Base-by-base conservation (phyloP, 64 coral and sea anemone species). In the Anthopleura sola region DNA sequence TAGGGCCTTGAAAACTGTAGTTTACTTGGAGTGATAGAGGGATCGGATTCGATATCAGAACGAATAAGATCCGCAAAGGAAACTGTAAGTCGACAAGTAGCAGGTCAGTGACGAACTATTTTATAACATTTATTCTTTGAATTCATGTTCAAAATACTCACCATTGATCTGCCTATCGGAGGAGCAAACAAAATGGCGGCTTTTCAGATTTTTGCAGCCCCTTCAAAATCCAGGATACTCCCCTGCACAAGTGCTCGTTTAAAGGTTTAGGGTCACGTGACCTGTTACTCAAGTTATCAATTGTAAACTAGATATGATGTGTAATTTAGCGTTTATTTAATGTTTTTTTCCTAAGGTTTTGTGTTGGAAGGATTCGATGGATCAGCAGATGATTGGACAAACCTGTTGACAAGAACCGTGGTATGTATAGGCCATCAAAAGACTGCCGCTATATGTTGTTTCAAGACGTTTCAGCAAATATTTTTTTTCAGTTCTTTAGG, bases 1-100 rank as follows among this genome's bases (percentile, higher is more conserved):
- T 16, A 69, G 66, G 66, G 11, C 13, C 66, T 71, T 71, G 26
- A 71, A 12, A 71, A 62, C 18, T 94, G 88, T 64, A 51, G 69
- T 56, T 54, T 94, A 84, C 29, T 94, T 21, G 92, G 92, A 78
- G 92, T 75, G 6, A 90, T 94, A 46, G 92, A 94, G 84, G 92
- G 92, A 7, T 94, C 92, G 11, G 85, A 79, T 39, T 94, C 92
- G 82, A 37, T 87, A 49, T 49, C 76, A 66, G 88, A 94, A 69
- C 78, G 92, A 80, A 79, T 90, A n/a, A 71, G 92, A 85, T 94
- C 92, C 17, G 92, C 92, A 5, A 83, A 80, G 28, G 92, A 94
- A 53, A 94, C 92, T 46, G 78, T 88, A 37, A 81, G 50, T 16
- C 84, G 84, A 83, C 84, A 84, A 84, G 88, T 90, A 44, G 36